Percentiles rank a stretch among this genome's conserved stretches.
phyloP scores from a whole-genome alignment of 2,797 vertebrate species.

The Enteromius unitaeniatus region DNA sequence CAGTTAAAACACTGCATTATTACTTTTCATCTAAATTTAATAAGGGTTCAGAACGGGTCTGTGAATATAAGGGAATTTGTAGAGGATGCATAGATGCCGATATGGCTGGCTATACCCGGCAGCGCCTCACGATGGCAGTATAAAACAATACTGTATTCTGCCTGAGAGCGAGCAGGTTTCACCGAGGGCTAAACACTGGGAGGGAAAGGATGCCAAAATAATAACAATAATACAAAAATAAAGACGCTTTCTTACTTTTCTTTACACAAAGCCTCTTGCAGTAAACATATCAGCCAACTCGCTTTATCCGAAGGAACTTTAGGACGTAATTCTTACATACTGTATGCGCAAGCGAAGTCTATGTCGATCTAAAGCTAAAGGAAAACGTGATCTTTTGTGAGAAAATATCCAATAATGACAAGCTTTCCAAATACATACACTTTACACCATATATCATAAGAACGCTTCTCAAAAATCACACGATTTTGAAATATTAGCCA shows the following conservation, averaged over 20 bases:
- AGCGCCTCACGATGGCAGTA: constrained; percentile 59
- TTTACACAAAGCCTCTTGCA: constrained; percentile 46
- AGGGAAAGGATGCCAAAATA: constrained; percentile 3
- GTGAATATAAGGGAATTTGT: constrained; percentile 58
- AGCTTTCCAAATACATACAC: constrained; percentile 77
- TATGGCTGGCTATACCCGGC: constrained; percentile 42
- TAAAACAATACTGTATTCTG: constrained; percentile 42
- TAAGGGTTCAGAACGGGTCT: constrained; percentile 60
- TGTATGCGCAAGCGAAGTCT: constrained; percentile 52
- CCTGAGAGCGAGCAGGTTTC: not conserved
- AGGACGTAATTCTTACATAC: constrained; percentile 4
- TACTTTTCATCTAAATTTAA: constrained; percentile 47
- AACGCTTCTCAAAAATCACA: constrained; percentile 65
- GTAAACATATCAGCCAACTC: constrained; percentile 40
- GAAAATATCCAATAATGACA: constrained; percentile 73
- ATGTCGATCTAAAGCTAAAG: constrained; percentile 67
- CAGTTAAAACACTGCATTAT: constrained; percentile 80
- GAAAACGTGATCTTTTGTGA: constrained; percentile 63
- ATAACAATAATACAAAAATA: constrained; percentile 45
- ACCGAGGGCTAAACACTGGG: constrained; percentile 19
- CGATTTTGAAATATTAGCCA: constrained; percentile 71
- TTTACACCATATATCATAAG: constrained; percentile 80
- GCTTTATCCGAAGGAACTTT: constrained; percentile 18
- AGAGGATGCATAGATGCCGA: constrained; percentile 30
- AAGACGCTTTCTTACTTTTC: constrained; percentile 40